Evolutionary conservation across 2,797 vertebrate genomes (phyloP).

Genomic region (Momotus momota): DNA sequence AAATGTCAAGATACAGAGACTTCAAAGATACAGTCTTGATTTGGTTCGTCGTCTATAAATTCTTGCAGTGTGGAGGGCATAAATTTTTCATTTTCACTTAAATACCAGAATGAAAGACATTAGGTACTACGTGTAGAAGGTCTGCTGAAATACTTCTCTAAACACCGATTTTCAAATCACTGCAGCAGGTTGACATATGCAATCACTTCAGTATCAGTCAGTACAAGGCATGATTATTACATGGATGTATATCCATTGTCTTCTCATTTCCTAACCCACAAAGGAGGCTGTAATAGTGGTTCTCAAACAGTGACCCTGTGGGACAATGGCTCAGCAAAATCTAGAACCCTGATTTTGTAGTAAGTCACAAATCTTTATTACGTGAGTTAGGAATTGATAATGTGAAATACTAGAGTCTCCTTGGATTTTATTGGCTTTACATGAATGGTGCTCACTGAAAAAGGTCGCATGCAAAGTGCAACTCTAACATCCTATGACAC

Average conservation of each 20-base stretch:
- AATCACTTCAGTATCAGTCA: neutral
- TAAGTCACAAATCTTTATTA: neutral
- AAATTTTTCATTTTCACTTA: neutral
- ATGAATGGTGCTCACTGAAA: neutral
- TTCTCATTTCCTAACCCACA: neutral
- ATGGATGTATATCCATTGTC: neutral
- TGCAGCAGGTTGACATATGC: neutral
- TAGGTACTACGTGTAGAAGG: neutral
- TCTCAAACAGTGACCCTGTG: neutral
- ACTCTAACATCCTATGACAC: neutral
- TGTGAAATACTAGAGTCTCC: neutral
- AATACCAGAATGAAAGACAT: neutral
- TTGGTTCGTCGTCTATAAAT: neutral
- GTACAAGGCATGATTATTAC: neutral
- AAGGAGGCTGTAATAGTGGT: neutral
- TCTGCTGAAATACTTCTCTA: neutral
- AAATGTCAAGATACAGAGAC: neutral
- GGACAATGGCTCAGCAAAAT: neutral
- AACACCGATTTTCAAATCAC: neutral
- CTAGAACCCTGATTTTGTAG: neutral
- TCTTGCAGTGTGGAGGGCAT: neutral
- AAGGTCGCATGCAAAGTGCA: neutral
- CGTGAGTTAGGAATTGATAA: neutral
- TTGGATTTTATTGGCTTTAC: neutral
- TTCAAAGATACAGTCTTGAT: neutral